Evolutionary conservation across 2,888 invertebrate genomes (phyloP), one percentile per base, ranked within the genome.

Genomic region (Bellardia bayeri): DNA sequence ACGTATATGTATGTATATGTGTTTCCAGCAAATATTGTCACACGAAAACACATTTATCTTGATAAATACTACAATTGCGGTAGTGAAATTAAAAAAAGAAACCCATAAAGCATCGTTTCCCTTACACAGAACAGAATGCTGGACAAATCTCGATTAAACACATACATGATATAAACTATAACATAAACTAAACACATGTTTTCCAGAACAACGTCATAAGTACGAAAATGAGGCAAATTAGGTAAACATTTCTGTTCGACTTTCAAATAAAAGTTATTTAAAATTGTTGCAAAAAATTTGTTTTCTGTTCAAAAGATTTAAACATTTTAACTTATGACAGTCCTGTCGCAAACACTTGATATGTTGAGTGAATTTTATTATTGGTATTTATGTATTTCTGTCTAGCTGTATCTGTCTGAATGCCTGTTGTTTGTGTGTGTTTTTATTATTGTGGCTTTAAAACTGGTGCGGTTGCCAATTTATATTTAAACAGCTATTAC

Each of bases 401-500:
- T 66, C 42, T 40, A 54, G 40, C 63, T 64, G 42, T 40, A 0
- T 30, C 4, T 16, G 2, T 49, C 23, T 23, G 23, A 23, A 23
- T 23, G 23, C 23, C 23, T 23, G 23, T 23, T 23, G 23, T 23
- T 23, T 23, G 23, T 23, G 0, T 23, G 23, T 23, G 23, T 23
- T 23, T 58, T 14, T 61, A 40, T 69, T 61, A 37, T 69, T 58
- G 49, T 51, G 79, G 69, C 69, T 61, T 80, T 51, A 33, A 79
- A 33, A 33, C 7, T 6, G 37, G 11, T 69, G 54, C 16, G 45
- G 54, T 78, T 23, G 49, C 30, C 63, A 54, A 56, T 83, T 63
- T 82, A 82, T 45, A 23, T 23, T 23, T 23, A 76, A 75, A 68
- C 61, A 68, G 49, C 75, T 82, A 66, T 66, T 74, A 37, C 3